phyloP scores from a whole-genome alignment of 1,140 invertebrate species.

The Aphidius ervi region DNA sequence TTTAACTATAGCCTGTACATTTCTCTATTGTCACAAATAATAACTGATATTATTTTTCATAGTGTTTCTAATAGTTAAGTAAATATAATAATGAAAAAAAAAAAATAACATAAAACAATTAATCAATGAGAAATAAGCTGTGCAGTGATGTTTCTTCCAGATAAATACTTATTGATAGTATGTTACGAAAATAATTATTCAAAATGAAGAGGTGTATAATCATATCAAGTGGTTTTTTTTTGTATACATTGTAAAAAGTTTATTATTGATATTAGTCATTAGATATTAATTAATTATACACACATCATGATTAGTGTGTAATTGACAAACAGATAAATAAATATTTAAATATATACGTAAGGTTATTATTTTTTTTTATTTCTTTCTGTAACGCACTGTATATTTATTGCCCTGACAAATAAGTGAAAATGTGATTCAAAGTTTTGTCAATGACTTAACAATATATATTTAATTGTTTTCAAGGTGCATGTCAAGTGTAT shows the following conservation, averaged over 20 bases:
- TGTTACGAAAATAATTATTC: slow-evolving; percentile 21
- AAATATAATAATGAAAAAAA: slow-evolving; percentile 7
- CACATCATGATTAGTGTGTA: slow-evolving; percentile 22
- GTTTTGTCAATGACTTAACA: background rate
- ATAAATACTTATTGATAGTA: slow-evolving; percentile 26
- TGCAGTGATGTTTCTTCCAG: slow-evolving; percentile 39
- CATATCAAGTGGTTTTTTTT: slow-evolving; percentile 45
- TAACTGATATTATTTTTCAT: slow-evolving; percentile 42
- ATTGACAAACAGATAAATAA: slow-evolving; percentile 20
- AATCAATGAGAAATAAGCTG: slow-evolving; percentile 29
- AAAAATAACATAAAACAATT: slow-evolving; percentile 26
- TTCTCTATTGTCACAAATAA: slow-evolving; percentile 33
- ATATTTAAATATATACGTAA: background rate
- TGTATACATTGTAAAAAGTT: slow-evolving; percentile 48
- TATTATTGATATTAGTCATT: slow-evolving; percentile 44
- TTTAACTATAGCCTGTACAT: slow-evolving; percentile 24
- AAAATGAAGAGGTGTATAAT: slow-evolving; percentile 39
- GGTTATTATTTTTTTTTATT: too few species aligned
- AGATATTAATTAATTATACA: slow-evolving; percentile 38
- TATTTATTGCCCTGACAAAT: slow-evolving; percentile 10
- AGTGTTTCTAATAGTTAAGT: slow-evolving; percentile 47
- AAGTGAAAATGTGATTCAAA: slow-evolving; percentile 13
- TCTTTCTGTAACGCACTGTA: too few species aligned
- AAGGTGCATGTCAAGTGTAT: background rate
- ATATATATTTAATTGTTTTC: background rate